Percentiles rank a stretch among this genome's conserved stretches.
phyloP scores from a whole-genome alignment of 2,113 vertebrate species.

The Psilopogon haemacephalus region DNA sequence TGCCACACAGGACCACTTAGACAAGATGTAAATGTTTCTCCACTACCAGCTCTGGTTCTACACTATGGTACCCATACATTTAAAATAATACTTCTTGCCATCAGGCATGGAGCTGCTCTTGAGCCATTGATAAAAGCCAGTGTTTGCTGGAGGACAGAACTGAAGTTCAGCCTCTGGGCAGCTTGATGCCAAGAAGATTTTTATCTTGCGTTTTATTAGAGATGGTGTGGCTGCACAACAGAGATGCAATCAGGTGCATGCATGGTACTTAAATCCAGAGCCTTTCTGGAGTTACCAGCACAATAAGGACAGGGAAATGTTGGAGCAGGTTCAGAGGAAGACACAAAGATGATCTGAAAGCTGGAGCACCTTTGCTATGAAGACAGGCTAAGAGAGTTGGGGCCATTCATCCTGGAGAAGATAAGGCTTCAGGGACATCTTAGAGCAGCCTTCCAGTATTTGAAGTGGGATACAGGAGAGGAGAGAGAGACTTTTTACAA shows the following conservation, averaged over 20 bases:
- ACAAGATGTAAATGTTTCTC: not conserved
- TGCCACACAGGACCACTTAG: not conserved
- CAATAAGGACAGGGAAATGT: too few species aligned
- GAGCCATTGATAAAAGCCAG: not conserved
- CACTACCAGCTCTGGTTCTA: not conserved
- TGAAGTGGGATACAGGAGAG: too few species aligned
- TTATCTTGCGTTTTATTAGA: not conserved
- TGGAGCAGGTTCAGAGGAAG: too few species aligned
- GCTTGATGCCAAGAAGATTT: not conserved
- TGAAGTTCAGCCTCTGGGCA: not conserved
- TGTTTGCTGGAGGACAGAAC: not conserved
- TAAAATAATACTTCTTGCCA: not conserved
- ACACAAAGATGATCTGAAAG: too few species aligned
- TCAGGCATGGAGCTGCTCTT: not conserved
- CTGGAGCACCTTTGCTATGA: too few species aligned
- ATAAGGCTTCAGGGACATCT: too few species aligned
- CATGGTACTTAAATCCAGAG: not conserved
- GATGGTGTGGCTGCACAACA: not conserved
- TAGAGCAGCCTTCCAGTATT: too few species aligned
- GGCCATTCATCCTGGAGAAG: too few species aligned
- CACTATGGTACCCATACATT: rapidly evolving
- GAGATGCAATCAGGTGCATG: not conserved
- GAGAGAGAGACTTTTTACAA: too few species aligned
- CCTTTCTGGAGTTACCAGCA: too few species aligned
- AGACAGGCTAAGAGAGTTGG: too few species aligned